Evolutionary conservation across 2,888 invertebrate genomes (phyloP).

Genomic region (Lymantria dispar): DNA sequence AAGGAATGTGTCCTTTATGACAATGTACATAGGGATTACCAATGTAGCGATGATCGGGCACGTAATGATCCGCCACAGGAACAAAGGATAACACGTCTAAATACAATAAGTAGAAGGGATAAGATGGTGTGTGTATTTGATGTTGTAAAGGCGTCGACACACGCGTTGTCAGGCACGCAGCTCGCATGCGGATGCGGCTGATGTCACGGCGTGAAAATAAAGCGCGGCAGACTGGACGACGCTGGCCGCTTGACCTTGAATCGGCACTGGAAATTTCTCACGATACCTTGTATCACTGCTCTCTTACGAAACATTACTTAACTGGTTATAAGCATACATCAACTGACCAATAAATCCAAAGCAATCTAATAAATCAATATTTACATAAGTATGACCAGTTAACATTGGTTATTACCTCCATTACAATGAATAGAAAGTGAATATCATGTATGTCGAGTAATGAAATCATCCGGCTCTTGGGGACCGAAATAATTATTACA

Average conservation of each 20-base stretch:
- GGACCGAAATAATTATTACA: conserved; percentile 25
- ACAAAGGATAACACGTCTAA: conserved; percentile 77
- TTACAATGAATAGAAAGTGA: conserved; percentile 2
- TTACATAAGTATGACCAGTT: neutral
- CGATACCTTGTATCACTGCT: conserved; percentile 34
- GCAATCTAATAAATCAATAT: neutral
- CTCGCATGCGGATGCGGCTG: conserved; percentile 66
- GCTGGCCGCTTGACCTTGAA: conserved; percentile 65
- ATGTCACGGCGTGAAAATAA: conserved; percentile 63
- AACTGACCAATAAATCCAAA: neutral
- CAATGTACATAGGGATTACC: conserved; percentile 53
- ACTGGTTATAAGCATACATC: neutral
- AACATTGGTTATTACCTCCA: neutral
- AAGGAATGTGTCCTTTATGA: conserved; percentile 65
- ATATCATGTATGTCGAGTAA: conserved; percentile 3
- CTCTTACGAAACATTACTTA: neutral
- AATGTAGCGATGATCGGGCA: conserved; percentile 53
- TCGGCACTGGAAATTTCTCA: conserved; percentile 57
- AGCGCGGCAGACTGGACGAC: conserved; percentile 71
- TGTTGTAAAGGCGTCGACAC: conserved; percentile 56
- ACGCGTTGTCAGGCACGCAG: conserved; percentile 52
- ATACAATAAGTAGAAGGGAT: conserved; percentile 71
- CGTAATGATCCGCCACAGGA: conserved; percentile 65
- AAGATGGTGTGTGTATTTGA: conserved; percentile 58
- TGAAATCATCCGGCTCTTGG: conserved; percentile 20